Conservation (phyloP, 2,113 vertebrate species). For the Puma concolor region DNA sequence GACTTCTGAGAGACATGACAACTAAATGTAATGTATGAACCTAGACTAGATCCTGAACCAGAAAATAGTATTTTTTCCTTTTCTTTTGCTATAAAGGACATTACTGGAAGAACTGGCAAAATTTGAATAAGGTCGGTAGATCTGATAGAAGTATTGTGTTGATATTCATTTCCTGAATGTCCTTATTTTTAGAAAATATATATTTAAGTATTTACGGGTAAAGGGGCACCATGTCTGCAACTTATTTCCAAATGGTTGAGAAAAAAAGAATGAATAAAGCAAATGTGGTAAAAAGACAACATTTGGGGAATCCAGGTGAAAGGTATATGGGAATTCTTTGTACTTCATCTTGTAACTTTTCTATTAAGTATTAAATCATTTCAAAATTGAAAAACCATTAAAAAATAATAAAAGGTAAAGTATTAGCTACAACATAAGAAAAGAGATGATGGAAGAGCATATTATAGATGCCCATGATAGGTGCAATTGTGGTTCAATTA, state of each 20-base stretch:
- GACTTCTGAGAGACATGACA: not conserved
- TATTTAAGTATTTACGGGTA: not conserved
- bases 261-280: not conserved
- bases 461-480: not conserved
- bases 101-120: not conserved
- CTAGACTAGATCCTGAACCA: not conserved
- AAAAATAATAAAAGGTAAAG: conserved; percentile 33
- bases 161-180: conserved; percentile 10
- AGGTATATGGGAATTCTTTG: not conserved
- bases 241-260: conserved; percentile 22
- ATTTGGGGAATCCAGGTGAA: not conserved
- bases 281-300: not conserved
- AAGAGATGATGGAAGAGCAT: not conserved
- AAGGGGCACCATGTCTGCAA: not conserved
- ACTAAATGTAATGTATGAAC: not conserved
- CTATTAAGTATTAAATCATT: conserved; percentile 19
- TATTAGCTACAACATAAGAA: not conserved
- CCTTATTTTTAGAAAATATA: conserved; percentile 40
- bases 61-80: not conserved
- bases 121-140: not conserved
- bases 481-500: not conserved
- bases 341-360: not conserved
- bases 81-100: conserved; percentile 24
- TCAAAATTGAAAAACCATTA: conserved; percentile 38
- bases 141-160: not conserved